phyloP scores from a whole-genome alignment of 2,888 invertebrate species.

The Pterostichus niger region DNA sequence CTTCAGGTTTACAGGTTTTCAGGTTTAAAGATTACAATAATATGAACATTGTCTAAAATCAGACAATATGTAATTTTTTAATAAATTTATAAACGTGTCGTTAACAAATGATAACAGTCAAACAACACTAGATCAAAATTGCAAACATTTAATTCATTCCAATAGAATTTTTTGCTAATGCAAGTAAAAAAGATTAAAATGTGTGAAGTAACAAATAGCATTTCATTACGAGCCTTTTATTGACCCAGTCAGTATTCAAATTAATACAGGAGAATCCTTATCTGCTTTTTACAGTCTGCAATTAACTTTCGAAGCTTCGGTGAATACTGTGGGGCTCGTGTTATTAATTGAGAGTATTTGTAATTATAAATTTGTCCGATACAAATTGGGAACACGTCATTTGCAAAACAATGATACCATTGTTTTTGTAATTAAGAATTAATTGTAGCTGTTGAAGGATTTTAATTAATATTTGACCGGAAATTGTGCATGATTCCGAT shows the following conservation, averaged over 20 bases:
- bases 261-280: conserved; percentile 23
- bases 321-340: not conserved
- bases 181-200: not conserved
- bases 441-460: conserved; percentile 32
- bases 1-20: too few species aligned
- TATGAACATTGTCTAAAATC: too few species aligned
- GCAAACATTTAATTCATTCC: not conserved
- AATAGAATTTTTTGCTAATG: not conserved
- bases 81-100: too few species aligned
- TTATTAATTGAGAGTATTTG: conserved; percentile 48
- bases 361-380: conserved; percentile 43
- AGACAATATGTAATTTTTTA: too few species aligned
- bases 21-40: too few species aligned
- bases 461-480: conserved; percentile 50
- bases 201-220: conserved; percentile 13
- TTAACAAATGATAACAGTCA: not conserved
- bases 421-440: conserved; percentile 50
- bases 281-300: conserved; percentile 27
- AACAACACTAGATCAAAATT: conserved; percentile 16
- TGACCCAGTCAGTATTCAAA: not conserved
- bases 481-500: conserved; percentile 4
- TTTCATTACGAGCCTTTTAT: conserved; percentile 9
- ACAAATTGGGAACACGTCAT: conserved; percentile 46
- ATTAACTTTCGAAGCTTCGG: conserved; percentile 24
- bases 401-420: conserved; percentile 48